Base-by-base conservation (phyloP, 1,140 invertebrate species). In the Drosophila bocki region DNA sequence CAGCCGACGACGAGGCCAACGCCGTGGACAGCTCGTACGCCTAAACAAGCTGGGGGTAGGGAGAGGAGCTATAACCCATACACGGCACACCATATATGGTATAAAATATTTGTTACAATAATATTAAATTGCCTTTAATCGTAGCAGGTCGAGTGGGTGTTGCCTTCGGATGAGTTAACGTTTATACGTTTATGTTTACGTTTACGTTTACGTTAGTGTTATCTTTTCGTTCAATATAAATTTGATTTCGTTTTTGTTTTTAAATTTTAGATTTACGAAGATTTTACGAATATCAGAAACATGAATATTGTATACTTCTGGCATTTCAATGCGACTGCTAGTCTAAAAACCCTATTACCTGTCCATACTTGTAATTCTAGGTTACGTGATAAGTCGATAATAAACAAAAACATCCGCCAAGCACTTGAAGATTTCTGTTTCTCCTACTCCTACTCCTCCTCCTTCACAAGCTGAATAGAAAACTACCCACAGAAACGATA, bases 351-450 rank as follows among this genome's bases (percentile, higher is more conserved):
- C 69, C 60, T 59, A 72, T 75, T 80, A 80, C 72, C 70, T 80
- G 78, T 78, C 65, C 68, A 56, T 79, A 82, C 63, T 70, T 70
- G 48, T 78, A 78, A 60, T 48, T 51, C 12, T 72, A 72, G 58
- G 65, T 68, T 77, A 78, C 60, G 80, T 82, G 62, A 74, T 82
- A 82, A 82, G 74, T 60, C 64, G 64, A 78, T 67, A 82, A 82
- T 82, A 78, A 82, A 82, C 13, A 37, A n/a, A n/a, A n/a, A 82
- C 13, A 53, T 26, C 39, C 48, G 63, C 22, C 35, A 60, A 39
- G 35, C 69, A n/a, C 33, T 42, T 42, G n/a, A 50, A 37, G 26
- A 51, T 8, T 51, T 60, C 37, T 42, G 37, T 69, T 69, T 56
- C 41, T 44, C 41, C 12, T 12, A 17, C 42, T 37, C 51, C 12